These are phyloP conservation scores for Noctua fimbriata DNA, from an alignment of 2,888 invertebrate species.

Conservation along the genomic window DNA sequence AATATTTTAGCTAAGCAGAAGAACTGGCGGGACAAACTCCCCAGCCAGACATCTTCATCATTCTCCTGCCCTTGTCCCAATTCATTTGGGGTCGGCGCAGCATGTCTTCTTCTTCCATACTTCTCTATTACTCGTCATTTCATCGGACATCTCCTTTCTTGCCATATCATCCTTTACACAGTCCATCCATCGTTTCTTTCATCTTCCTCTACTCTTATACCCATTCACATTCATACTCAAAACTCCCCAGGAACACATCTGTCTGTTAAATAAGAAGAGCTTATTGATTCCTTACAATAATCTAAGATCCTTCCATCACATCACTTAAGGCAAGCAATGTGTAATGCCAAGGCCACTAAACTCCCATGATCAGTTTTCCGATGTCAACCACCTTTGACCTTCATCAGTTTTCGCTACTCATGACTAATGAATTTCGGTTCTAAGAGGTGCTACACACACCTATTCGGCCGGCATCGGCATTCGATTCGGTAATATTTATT, in stretches of 20 bases:
- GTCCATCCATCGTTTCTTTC: too few relatives aligned
- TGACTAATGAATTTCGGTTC: conserved; percentile 22
- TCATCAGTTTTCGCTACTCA: conserved; percentile 14
- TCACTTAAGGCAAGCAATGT: background rate
- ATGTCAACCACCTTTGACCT: conserved; percentile 39
- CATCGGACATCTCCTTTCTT: too few relatives aligned
- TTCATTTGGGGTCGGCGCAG: too few relatives aligned
- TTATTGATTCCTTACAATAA: background rate
- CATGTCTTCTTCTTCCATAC: too few relatives aligned
- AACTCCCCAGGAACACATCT: background rate
- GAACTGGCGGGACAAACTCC: too few relatives aligned
- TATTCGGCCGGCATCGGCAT: background rate
- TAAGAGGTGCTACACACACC: background rate
- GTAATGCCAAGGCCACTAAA: conserved; percentile 10
- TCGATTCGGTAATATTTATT: background rate
- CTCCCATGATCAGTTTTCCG: conserved; percentile 18
- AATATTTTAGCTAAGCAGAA: too few relatives aligned
- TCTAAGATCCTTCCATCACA: background rate
- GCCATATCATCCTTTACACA: too few relatives aligned
- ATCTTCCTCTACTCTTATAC: too few relatives aligned
- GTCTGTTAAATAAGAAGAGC: background rate
- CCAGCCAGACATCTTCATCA: too few relatives aligned
- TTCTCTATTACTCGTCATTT: too few relatives aligned
- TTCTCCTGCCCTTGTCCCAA: too few relatives aligned
- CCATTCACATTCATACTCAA: too few relatives aligned